phyloP scores from a whole-genome alignment of 2,888 invertebrate genomes.

The Monopis laevigella region DNA sequence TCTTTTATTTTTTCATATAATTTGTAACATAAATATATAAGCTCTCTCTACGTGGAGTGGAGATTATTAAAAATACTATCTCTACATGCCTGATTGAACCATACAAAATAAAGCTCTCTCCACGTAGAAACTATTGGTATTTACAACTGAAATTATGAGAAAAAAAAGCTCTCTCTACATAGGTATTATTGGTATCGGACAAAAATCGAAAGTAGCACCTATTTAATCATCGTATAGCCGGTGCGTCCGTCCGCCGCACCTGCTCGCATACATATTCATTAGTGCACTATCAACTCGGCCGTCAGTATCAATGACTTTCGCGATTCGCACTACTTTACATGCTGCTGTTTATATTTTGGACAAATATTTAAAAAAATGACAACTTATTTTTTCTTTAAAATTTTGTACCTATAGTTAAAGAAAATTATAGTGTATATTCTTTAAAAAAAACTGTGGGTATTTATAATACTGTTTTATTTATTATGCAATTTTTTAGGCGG shows the following conservation, averaged over 20 bases:
- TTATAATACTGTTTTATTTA: too few species aligned
- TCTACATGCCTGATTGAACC: too few species aligned
- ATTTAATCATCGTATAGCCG: conserved; percentile 39
- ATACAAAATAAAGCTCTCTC: too few species aligned
- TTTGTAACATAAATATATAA: too few species aligned
- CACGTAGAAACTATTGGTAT: too few species aligned
- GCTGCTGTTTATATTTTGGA: conserved; percentile 1
- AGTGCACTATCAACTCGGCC: conserved; percentile 38
- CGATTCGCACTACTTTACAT: conserved; percentile 24
- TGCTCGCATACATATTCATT: conserved; percentile 64
- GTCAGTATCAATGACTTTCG: conserved; percentile 51
- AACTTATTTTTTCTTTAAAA: not conserved
- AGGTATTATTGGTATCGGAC: too few species aligned
- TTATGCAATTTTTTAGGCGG: too few species aligned
- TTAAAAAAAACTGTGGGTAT: not conserved
- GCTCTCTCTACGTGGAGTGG: too few species aligned
- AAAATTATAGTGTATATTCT: not conserved
- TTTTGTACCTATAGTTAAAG: not conserved
- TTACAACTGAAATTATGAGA: too few species aligned
- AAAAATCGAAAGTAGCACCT: conserved; percentile 55
- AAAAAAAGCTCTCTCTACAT: too few species aligned
- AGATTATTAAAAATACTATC: too few species aligned
- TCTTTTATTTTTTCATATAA: too few species aligned
- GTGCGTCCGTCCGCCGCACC: conserved; percentile 32
- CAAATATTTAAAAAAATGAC: not conserved